phyloP scores from a whole-genome alignment of 2,113 vertebrate genomes.

The Tychaedon coryphoeus region DNA sequence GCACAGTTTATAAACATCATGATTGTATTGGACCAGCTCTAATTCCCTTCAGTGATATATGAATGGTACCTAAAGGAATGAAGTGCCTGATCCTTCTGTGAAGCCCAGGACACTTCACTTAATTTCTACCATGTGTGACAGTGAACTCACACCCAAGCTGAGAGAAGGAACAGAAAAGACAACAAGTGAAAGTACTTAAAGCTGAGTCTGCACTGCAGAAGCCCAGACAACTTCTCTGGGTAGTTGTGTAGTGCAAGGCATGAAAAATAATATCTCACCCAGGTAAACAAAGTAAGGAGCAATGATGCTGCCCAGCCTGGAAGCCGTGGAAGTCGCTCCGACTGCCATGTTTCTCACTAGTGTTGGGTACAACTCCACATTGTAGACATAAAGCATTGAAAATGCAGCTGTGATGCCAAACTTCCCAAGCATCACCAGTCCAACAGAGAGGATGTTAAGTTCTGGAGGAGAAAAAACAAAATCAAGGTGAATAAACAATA shows the following conservation, averaged over 20 bases:
- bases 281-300: constrained; percentile 89
- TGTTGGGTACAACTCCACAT: constrained; percentile 87
- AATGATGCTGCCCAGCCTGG: constrained; percentile 83
- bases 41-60: neutral
- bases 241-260: neutral
- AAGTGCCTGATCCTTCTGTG: neutral
- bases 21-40: neutral
- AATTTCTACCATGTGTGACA: neutral
- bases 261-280: constrained; percentile 63
- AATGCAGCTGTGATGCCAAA: constrained; percentile 85
- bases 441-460: constrained; percentile 65
- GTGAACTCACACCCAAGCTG: neutral
- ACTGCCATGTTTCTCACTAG: constrained; percentile 87
- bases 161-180: neutral
- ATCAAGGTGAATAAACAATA: neutral
- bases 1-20: neutral
- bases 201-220: neutral
- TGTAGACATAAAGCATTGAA: constrained; percentile 84
- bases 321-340: constrained; percentile 82
- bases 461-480: constrained; percentile 59
- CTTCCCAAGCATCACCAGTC: constrained; percentile 88
- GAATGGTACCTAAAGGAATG: neutral
- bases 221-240: neutral
- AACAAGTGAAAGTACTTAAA: neutral
- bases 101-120: neutral